Conservation (phyloP, 2,113 vertebrate species). For the Antechinus stuartii region DNA sequence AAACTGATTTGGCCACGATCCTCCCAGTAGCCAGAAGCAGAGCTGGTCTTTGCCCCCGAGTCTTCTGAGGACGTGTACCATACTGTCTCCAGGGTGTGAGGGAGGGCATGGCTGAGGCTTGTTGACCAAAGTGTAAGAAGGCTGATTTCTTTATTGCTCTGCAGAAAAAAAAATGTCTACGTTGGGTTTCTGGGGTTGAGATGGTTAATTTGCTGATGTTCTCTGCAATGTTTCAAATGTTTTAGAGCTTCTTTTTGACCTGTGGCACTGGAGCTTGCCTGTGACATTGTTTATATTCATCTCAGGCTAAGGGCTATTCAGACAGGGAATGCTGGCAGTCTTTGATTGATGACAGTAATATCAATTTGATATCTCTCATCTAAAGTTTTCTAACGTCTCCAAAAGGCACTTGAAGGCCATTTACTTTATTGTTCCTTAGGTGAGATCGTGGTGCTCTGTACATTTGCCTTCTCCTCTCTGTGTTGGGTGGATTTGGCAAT, state of each 20-base stretch:
- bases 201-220: not conserved
- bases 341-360: constrained; percentile 21
- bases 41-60: not conserved
- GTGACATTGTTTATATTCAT: constrained; percentile 19
- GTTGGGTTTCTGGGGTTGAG: not conserved
- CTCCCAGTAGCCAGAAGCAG: not conserved
- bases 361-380: not conserved
- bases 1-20: not conserved
- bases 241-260: not conserved
- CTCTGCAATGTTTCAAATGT: not conserved
- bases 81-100: not conserved
- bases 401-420: not conserved
- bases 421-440: not conserved
- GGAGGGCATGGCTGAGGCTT: not conserved
- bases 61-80: not conserved
- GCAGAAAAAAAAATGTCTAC: not conserved
- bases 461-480: not conserved
- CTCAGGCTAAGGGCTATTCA: not conserved
- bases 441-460: not conserved
- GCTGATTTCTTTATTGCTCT: not conserved
- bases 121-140: not conserved
- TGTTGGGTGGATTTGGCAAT: not conserved
- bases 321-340: not conserved
- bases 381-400: not conserved
- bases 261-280: not conserved